Evolutionary conservation across 2,797 vertebrate species (phyloP).

Genomic region (Hemitrygon akajei): DNA sequence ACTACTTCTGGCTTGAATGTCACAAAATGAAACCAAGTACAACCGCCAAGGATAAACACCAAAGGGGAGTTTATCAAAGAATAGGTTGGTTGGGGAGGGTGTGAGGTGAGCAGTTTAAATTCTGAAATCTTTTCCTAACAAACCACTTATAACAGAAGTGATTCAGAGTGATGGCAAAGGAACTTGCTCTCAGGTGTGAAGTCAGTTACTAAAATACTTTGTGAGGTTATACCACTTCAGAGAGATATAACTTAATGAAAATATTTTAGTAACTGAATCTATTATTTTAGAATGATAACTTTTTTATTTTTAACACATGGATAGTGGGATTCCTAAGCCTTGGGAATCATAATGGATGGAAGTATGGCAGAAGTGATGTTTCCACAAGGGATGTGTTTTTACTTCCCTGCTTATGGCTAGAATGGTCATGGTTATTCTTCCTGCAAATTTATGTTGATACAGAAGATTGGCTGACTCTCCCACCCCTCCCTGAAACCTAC

Average conservation of each 20-base stretch:
- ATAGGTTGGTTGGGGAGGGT: neutral
- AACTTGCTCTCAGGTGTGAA: neutral
- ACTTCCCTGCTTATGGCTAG: neutral
- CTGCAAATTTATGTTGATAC: too few relatives aligned
- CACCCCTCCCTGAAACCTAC: neutral
- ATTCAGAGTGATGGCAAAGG: too few relatives aligned
- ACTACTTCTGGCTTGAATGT: neutral
- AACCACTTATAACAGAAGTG: neutral
- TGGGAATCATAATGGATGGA: neutral
- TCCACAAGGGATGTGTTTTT: neutral
- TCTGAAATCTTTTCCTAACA: neutral
- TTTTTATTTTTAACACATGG: neutral
- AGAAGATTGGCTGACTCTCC: neutral
- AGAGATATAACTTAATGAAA: too few relatives aligned
- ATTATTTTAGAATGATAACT: neutral
- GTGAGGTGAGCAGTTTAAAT: neutral
- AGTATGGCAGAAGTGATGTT: neutral
- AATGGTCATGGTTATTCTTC: neutral
- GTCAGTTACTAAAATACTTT: neutral
- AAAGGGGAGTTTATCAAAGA: neutral
- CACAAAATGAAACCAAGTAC: neutral
- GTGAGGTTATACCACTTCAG: neutral
- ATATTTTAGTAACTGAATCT: too few relatives aligned
- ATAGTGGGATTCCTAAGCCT: neutral
- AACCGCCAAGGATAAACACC: neutral